Evolutionary conservation across 1,140 invertebrate genomes (phyloP).

Genomic region (Cyclina sinensis): DNA sequence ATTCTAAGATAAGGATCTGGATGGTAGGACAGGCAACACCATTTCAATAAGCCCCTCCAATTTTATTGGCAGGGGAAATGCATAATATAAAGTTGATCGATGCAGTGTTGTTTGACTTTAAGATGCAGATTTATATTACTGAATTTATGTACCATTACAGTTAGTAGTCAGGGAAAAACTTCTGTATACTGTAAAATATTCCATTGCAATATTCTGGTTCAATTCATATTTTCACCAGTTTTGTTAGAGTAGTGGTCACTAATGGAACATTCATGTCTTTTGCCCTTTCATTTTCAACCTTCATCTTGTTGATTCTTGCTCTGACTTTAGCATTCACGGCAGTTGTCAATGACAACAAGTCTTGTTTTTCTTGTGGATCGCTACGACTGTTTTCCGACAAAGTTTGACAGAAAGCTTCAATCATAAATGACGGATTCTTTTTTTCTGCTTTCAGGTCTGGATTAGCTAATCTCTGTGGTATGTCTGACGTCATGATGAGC

Average conservation of each 20-base stretch:
- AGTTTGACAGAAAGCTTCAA: neutral
- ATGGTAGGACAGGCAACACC: too few species aligned
- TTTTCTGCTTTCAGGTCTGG: neutral
- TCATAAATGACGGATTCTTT: neutral
- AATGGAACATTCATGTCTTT: slow-evolving; percentile 13
- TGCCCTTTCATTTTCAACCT: neutral
- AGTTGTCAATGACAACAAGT: neutral
- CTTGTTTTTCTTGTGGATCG: neutral
- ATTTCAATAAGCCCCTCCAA: too few species aligned
- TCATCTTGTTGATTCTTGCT: neutral
- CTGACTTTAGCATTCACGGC: neutral
- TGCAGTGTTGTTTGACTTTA: too few species aligned
- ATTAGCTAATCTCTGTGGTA: neutral
- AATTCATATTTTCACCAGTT: neutral
- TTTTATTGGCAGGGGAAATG: too few species aligned
- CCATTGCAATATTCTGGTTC: too few species aligned
- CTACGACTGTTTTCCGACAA: too few species aligned
- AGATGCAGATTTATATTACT: too few species aligned
- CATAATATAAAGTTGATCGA: too few species aligned
- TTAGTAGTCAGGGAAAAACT: too few species aligned
- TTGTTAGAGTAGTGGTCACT: neutral
- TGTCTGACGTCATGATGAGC: neutral
- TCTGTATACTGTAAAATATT: too few species aligned
- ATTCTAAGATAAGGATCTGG: too few species aligned
- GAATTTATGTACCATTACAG: too few species aligned